These are phyloP conservation scores for Rachycentron canadum DNA, from an alignment of 2,797 vertebrate genomes.

Conservation along the genomic window DNA sequence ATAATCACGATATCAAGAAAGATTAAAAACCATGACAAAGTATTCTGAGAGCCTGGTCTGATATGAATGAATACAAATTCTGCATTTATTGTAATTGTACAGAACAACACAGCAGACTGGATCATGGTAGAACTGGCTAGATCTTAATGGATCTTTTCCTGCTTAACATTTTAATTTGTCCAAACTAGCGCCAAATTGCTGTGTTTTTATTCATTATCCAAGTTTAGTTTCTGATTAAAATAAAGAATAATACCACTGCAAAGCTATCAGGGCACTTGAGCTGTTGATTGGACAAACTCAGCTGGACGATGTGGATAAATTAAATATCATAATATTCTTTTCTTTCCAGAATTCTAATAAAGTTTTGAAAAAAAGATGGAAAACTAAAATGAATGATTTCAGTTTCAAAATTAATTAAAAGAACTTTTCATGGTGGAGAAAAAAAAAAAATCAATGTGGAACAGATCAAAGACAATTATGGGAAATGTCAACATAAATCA, in stretches of 20 bases:
- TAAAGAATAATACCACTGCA: neutral
- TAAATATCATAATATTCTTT: neutral
- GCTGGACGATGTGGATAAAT: neutral
- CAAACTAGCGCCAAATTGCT: neutral
- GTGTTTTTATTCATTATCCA: constrained; percentile 13
- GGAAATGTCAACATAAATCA: constrained; percentile 34
- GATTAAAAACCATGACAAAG: constrained; percentile 51
- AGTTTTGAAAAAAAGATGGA: neutral
- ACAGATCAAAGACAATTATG: constrained; percentile 31
- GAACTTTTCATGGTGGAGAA: neutral
- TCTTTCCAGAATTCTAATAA: neutral
- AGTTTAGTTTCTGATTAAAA: constrained; percentile 14
- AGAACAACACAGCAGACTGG: neutral
- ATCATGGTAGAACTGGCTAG: neutral
- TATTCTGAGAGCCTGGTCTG: constrained; percentile 24
- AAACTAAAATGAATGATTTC: neutral
- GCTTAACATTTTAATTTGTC: neutral
- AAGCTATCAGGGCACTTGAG: neutral
- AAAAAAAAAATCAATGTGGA: constrained; percentile 1
- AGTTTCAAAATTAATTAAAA: neutral
- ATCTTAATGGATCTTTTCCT: neutral
- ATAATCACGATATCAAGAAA: constrained; percentile 20
- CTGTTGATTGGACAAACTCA: constrained; percentile 19
- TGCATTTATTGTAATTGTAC: constrained; percentile 4
- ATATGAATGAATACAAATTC: constrained; percentile 26